Percentiles rank a stretch among this genome's conserved stretches.
Evolutionary conservation across 2,797 vertebrate genomes (phyloP).

Genomic region (Cyclopterus lumpus): DNA sequence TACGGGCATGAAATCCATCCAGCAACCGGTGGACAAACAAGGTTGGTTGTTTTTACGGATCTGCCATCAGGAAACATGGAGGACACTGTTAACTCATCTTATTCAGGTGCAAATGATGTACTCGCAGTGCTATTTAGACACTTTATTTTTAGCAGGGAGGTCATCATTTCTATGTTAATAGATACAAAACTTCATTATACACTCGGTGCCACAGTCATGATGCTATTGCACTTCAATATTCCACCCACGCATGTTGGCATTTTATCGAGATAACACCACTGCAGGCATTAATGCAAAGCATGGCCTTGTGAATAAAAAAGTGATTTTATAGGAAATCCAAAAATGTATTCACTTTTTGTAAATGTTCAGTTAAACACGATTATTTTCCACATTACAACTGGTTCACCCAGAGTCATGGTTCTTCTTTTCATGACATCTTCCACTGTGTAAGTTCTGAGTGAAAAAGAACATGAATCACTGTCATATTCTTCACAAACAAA

Average conservation of each 20-base stretch:
- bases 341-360: constrained; percentile 10
- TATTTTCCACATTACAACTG: no score
- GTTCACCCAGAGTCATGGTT: no score
- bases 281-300: constrained; percentile 13
- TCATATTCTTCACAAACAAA: constrained; percentile 11
- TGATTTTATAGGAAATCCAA: background rate
- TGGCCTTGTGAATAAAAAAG: constrained; percentile 7
- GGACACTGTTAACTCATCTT: constrained; percentile 12
- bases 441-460: background rate
- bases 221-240: constrained; percentile 22
- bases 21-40: constrained; percentile 16
- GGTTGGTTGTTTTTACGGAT: constrained; percentile 5
- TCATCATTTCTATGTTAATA: constrained; percentile 31
- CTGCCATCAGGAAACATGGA: constrained; percentile 10
- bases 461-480: constrained; percentile 22
- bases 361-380: background rate
- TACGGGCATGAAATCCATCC: constrained; percentile 15
- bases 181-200: constrained; percentile 37
- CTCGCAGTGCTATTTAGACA: constrained; percentile 3
- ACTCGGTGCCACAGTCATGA: constrained; percentile 14
- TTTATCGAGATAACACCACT: constrained; percentile 17
- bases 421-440: background rate
- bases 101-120: constrained; percentile 34
- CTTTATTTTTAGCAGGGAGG: background rate
- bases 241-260: background rate